Conservation (phyloP, 2,113 vertebrate genomes). For the Daboia siamensis region DNA sequence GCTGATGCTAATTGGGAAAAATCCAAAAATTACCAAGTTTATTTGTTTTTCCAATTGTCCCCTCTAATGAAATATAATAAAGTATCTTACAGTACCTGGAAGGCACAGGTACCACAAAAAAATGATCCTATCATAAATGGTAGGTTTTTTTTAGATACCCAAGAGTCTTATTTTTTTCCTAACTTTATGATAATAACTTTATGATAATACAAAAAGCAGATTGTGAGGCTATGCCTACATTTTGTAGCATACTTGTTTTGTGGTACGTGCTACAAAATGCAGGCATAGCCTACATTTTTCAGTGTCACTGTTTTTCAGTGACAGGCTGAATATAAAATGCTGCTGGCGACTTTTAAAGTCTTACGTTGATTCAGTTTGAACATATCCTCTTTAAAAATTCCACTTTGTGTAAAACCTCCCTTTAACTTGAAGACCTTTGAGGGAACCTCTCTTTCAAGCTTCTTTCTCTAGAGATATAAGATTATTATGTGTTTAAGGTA, state of each 20-base stretch:
- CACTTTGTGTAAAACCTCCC: background rate
- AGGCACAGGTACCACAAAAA: background rate
- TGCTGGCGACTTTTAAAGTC: background rate
- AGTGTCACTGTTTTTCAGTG: background rate
- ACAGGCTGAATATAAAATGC: background rate
- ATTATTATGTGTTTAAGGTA: background rate
- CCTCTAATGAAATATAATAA: background rate
- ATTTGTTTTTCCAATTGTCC: background rate
- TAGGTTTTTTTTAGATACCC: background rate
- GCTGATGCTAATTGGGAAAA: slow-evolving; percentile 80
- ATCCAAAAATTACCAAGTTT: background rate
- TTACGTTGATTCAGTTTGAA: background rate
- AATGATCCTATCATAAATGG: background rate
- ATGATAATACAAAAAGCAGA: background rate
- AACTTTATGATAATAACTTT: background rate
- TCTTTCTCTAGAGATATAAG: background rate
- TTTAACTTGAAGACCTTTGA: background rate
- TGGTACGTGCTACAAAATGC: background rate
- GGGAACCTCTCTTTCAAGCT: background rate
- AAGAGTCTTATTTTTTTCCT: background rate
- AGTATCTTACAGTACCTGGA: background rate
- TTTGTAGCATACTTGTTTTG: background rate
- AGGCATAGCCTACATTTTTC: too few relatives aligned
- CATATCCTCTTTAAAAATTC: background rate
- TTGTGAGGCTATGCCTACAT: background rate